These are phyloP conservation scores for Agrotis exclamationis DNA, from an alignment of 2,888 invertebrate genomes.

Conservation along the genomic window DNA sequence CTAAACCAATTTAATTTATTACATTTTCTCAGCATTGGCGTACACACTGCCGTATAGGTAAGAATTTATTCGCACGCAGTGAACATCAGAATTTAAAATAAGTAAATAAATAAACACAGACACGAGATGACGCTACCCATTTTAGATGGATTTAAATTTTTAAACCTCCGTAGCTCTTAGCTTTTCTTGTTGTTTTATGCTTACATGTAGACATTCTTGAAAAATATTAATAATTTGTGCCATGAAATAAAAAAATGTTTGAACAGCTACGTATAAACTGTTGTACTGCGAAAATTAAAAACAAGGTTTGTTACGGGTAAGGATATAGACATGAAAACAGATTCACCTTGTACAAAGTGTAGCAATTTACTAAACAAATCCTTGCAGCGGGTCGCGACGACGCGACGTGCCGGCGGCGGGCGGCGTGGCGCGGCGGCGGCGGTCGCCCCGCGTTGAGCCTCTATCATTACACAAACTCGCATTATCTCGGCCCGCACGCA, in stretches of 20 bases:
- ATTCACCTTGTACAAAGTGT: slow-evolving; percentile 61
- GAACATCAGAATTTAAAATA: slow-evolving; percentile 55
- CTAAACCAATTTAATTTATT: slow-evolving; percentile 38
- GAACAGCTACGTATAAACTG: neutral
- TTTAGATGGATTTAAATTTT: slow-evolving; percentile 55
- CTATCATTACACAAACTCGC: slow-evolving; percentile 70
- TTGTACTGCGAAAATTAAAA: slow-evolving; percentile 10
- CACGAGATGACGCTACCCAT: slow-evolving; percentile 49
- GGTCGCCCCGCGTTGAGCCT: slow-evolving; percentile 55
- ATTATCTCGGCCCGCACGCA: slow-evolving; percentile 76
- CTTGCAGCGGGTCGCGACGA: slow-evolving; percentile 53
- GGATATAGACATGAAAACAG: slow-evolving; percentile 62
- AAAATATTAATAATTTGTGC: neutral
- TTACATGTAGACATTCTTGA: slow-evolving; percentile 12
- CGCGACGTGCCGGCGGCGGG: slow-evolving; percentile 36
- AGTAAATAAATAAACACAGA: slow-evolving; percentile 56
- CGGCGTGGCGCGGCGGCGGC: too few relatives aligned
- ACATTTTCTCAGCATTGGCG: slow-evolving; percentile 23
- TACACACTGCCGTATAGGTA: slow-evolving; percentile 23
- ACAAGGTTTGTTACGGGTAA: slow-evolving; percentile 19
- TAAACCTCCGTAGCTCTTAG: slow-evolving; percentile 40
- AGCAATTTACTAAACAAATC: slow-evolving; percentile 69
- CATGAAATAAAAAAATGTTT: neutral
- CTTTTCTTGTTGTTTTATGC: slow-evolving; percentile 39
- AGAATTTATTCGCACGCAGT: slow-evolving; percentile 46